A percentile compares a stretch with the other conserved stretches of the same genome.
These are phyloP conservation scores for Astur gentilis DNA, from an alignment of 2,113 vertebrate genomes.

Conservation along the genomic window DNA sequence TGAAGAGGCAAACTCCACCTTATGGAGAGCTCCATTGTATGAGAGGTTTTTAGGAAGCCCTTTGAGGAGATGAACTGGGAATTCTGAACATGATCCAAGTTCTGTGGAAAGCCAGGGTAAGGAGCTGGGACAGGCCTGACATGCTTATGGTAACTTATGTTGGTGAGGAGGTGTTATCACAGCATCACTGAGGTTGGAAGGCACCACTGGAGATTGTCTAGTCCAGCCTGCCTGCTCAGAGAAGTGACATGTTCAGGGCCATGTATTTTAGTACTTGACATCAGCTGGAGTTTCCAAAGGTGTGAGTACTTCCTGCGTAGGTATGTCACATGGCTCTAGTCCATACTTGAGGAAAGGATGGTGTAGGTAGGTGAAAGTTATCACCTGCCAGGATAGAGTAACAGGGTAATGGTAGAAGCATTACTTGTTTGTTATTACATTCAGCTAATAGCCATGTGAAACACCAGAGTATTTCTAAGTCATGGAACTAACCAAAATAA, in stretches of 20 bases:
- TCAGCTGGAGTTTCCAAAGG: not conserved
- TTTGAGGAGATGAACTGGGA: not conserved
- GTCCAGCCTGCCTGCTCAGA: not conserved
- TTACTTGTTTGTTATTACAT: not conserved
- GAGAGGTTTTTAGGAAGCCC: not conserved
- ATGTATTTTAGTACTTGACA: not conserved
- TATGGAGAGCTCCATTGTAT: not conserved
- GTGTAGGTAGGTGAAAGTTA: not conserved
- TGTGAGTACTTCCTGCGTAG: not conserved
- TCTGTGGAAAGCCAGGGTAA: not conserved
- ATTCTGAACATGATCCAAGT: not conserved
- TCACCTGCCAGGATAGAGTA: not conserved
- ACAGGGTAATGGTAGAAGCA: not conserved
- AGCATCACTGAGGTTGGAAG: not conserved
- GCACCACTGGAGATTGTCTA: not conserved
- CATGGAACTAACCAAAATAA: not conserved
- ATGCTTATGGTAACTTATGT: not conserved
- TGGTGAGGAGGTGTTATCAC: not conserved
- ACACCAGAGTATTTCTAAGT: not conserved
- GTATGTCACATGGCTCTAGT: not conserved
- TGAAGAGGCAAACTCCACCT: not conserved
- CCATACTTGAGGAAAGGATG: not conserved
- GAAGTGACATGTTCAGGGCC: not conserved
- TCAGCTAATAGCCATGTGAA: not conserved
- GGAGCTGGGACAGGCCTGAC: not conserved